Evolutionary conservation across 2,113 vertebrate species (phyloP), one percentile per base, ranked within the genome.

Genomic region (Phyllopteryx taeniolatus): DNA sequence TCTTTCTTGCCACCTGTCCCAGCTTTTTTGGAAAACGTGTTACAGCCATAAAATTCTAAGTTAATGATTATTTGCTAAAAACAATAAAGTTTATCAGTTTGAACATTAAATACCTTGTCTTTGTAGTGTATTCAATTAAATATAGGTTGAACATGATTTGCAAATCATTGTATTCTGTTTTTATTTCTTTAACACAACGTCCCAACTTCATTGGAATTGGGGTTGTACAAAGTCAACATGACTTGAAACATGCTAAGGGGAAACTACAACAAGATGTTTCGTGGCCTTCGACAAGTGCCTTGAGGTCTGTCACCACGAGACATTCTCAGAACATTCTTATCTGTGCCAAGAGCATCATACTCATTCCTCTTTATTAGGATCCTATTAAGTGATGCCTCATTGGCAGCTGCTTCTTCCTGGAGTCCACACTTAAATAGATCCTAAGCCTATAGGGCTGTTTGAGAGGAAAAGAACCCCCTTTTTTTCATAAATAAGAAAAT

Each of bases 341-440:
- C 27, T 44, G 64, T 9, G 13, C 70, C 70, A 20, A 67, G 64
- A 76, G 59, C 47, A 64, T 70, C 61, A 56, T 67, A 0, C 61
- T 43, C 43, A 33, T 17, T 43, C 6, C 3, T 59, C 44, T 64
- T 81, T 43, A 72, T 79, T 75, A 77, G 49, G 54, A 67, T 74
- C 56, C 60, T 46, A 67, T 74, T 65, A 73, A 62, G n/a, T 67
- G 74, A 65, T 0, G 20, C 22, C 44, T 70, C 44, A 70, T 53
- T 68, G 69, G 57, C 66, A 75, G 62, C 69, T 49, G 56, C 61
- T 68, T 70, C n/a, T 33, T 71, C 44, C 60, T 0, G 15, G n/a
- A 27, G 63, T 49, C n/a, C 27, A 63, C 17, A 20, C 27, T 57
- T 22, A 68, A 71, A 85, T 75, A 73, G 70, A 77, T 61, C 42